Conservation (phyloP, 2,113 vertebrate species). For the Serilophus lunatus region DNA sequence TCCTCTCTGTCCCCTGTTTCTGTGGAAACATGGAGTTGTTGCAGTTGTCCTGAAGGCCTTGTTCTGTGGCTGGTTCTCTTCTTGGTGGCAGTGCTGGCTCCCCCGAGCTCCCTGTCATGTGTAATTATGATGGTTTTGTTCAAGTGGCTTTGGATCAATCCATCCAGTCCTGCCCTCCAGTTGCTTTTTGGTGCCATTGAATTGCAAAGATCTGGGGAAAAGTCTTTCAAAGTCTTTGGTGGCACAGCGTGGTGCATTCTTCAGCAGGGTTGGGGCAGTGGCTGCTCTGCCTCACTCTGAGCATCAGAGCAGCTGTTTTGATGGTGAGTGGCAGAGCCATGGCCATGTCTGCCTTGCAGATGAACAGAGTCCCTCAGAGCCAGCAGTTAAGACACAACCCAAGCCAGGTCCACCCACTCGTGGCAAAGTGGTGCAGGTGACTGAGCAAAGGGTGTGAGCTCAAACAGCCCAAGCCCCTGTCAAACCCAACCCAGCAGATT, state of each 20-base stretch:
- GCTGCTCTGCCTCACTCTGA: background rate
- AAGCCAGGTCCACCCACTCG: background rate
- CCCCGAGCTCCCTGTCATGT: background rate
- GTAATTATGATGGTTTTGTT: background rate
- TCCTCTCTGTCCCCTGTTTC: background rate
- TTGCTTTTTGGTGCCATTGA: background rate
- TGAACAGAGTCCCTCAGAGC: background rate
- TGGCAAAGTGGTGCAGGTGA: background rate
- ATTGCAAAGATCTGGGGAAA: background rate
- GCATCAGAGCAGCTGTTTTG: background rate
- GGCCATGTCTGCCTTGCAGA: background rate
- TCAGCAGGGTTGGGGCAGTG: background rate
- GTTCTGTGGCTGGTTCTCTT: background rate
- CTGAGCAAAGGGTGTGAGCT: background rate
- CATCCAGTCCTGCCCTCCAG: background rate
- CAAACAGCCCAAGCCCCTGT: background rate
- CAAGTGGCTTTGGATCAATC: background rate
- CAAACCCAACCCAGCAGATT: background rate
- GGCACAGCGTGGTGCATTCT: background rate
- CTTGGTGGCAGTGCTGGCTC: background rate
- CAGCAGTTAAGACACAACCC: background rate
- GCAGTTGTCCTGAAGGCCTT: background rate
- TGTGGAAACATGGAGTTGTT: background rate
- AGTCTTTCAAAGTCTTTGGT: background rate
- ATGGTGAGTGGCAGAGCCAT: background rate